Conservation (phyloP, 2,113 vertebrate genomes). For the Sterrhoptilus dennistouni region DNA sequence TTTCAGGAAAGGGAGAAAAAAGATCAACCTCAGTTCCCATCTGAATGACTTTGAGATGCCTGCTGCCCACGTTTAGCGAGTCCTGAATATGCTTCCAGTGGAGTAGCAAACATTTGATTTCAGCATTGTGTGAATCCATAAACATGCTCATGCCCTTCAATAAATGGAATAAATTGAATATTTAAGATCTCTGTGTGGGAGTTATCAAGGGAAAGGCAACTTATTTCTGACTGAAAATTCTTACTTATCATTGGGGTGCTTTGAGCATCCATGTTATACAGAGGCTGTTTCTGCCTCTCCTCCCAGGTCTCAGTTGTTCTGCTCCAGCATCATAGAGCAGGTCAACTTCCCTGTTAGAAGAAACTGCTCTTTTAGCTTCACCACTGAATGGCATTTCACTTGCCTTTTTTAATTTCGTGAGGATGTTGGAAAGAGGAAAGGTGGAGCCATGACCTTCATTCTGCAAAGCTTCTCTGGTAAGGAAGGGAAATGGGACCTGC, state of each 20-base stretch:
- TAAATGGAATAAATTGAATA: background rate
- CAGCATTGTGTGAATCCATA: background rate
- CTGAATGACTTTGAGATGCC: background rate
- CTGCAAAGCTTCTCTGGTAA: background rate
- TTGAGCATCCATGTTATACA: background rate
- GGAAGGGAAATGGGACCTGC: background rate
- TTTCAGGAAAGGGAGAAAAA: background rate
- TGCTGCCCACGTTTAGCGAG: background rate
- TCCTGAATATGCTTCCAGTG: background rate
- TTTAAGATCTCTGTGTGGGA: background rate
- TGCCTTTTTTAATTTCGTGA: background rate
- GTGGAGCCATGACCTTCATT: background rate
- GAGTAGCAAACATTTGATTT: background rate
- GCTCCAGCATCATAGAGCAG: background rate
- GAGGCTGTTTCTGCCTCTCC: background rate
- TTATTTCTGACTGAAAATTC: background rate
- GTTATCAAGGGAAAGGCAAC: background rate
- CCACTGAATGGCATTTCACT: background rate
- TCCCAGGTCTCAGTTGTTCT: background rate
- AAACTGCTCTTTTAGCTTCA: background rate
- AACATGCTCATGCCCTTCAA: background rate
- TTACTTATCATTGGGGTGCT: background rate
- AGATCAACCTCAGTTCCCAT: background rate
- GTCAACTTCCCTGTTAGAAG: background rate
- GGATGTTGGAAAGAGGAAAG: background rate